Evolutionary conservation across 37 sponge, comb jelly and placozoan genomes (phyloP).

Genomic region (Ianthella basta): DNA sequence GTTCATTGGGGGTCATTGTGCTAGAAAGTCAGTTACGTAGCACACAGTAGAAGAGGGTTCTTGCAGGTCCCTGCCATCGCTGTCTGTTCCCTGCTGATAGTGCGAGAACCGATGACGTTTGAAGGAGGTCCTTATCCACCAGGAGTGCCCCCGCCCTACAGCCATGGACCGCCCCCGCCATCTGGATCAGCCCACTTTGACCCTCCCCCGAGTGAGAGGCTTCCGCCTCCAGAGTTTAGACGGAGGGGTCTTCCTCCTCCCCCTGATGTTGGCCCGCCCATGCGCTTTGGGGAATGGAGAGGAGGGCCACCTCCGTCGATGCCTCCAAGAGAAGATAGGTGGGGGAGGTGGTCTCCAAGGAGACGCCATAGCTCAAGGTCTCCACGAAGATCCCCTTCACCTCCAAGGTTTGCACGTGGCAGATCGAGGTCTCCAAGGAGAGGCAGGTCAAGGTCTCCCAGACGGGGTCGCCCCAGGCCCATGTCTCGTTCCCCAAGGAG

Average conservation of each 20-base stretch:
- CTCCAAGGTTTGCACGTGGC: conserved; percentile 1
- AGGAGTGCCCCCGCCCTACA: not conserved
- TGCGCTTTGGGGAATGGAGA: conserved; percentile 14
- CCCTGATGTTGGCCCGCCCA: conserved; percentile 19
- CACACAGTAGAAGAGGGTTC: too few relatives aligned
- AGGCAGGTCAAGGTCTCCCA: not conserved
- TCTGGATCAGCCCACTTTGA: not conserved
- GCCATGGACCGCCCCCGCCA: not conserved
- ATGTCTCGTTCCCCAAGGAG: conserved; percentile 3
- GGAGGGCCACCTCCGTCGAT: too few relatives aligned
- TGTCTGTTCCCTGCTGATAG: conserved; percentile 4
- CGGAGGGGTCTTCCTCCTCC: conserved; percentile 9
- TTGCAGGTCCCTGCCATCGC: too few relatives aligned
- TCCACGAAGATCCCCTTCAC: not conserved
- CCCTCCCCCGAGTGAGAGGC: not conserved
- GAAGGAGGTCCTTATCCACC: conserved; percentile 7
- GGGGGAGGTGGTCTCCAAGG: conserved; percentile 34
- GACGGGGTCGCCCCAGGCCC: not conserved
- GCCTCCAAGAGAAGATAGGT: conserved; percentile 1
- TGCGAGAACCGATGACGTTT: conserved; percentile 10
- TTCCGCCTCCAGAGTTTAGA: not conserved
- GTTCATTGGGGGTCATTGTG: too few relatives aligned
- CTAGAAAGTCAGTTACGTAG: too few relatives aligned
- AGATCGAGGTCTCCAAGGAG: conserved; percentile 6
- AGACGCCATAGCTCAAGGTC: conserved; percentile 20